Conservation (phyloP, 2,797 vertebrate species). For the Falco columbarius region DNA sequence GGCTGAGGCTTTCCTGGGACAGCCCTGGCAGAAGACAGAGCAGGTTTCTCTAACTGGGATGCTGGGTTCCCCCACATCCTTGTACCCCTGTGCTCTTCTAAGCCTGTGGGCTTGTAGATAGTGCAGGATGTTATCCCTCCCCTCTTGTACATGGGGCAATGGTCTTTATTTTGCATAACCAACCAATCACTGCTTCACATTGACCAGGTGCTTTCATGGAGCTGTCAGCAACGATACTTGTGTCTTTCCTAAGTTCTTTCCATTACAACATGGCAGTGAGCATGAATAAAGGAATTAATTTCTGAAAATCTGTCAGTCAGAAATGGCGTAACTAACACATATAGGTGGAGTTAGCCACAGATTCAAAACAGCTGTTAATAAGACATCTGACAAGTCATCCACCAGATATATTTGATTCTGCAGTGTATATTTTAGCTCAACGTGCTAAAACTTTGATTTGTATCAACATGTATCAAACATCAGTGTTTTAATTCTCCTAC, state of each 20-base stretch:
- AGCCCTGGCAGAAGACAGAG: not conserved
- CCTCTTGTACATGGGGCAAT: not conserved
- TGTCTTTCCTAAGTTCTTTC: not conserved
- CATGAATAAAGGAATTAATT: not conserved
- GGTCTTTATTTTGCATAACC: not conserved
- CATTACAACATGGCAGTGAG: not conserved
- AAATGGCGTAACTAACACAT: not conserved
- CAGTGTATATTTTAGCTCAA: not conserved
- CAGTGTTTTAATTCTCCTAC: not conserved
- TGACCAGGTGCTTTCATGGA: not conserved
- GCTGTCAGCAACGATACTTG: not conserved
- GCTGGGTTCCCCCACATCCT: fast-evolving
- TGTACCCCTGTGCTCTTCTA: not conserved
- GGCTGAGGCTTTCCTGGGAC: not conserved
- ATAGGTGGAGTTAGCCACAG: not conserved
- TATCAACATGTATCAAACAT: not conserved
- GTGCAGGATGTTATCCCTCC: not conserved
- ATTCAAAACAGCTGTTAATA: not conserved
- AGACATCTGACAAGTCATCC: not conserved
- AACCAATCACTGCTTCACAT: not conserved
- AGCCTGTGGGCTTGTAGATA: not conserved
- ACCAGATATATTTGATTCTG: not conserved
- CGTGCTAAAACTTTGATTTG: not conserved
- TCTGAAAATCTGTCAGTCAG: not conserved
- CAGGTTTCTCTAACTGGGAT: not conserved